phyloP scores from a whole-genome alignment of 23 tunicate species.

The Halocynthia roretzi region DNA sequence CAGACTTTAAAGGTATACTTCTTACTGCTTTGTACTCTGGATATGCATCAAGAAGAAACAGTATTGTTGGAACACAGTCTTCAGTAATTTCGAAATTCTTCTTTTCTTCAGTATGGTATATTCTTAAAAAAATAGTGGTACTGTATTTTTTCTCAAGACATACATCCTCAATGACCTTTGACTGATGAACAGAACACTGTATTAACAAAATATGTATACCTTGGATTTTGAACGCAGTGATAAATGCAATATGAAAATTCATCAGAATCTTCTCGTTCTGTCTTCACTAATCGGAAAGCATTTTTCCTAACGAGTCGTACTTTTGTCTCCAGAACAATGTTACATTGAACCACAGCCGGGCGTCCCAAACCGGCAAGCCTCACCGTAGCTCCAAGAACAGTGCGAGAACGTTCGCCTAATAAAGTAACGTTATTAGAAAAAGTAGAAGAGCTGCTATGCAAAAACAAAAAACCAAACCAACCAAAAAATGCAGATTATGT shows the following conservation, averaged over 20 bases:
- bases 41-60: constrained; percentile 47
- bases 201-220: constrained; percentile 18
- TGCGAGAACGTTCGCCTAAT: constrained; percentile 59
- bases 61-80: constrained; percentile 59
- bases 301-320: constrained; percentile 75
- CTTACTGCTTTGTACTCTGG: constrained; percentile 60
- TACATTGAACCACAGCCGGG: constrained; percentile 44
- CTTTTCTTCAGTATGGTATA: constrained; percentile 73
- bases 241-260: constrained; percentile 28
- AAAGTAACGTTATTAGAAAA: background rate
- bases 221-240: constrained; percentile 79
- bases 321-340: constrained; percentile 34
- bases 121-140: constrained; percentile 27
- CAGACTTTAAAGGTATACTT: constrained; percentile 39
- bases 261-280: constrained; percentile 21
- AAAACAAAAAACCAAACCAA: too few relatives aligned
- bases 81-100: constrained; percentile 45
- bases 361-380: constrained; percentile 36
- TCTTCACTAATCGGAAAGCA: constrained; percentile 42
- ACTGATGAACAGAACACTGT: background rate
- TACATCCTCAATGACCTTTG: background rate
- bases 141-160: background rate
- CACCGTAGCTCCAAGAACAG: constrained; percentile 48
- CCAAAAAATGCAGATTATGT: too few relatives aligned
- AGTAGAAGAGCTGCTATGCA: too few relatives aligned